Evolutionary conservation across 2,888 invertebrate genomes (phyloP).

Genomic region (Podabrus alpinus): DNA sequence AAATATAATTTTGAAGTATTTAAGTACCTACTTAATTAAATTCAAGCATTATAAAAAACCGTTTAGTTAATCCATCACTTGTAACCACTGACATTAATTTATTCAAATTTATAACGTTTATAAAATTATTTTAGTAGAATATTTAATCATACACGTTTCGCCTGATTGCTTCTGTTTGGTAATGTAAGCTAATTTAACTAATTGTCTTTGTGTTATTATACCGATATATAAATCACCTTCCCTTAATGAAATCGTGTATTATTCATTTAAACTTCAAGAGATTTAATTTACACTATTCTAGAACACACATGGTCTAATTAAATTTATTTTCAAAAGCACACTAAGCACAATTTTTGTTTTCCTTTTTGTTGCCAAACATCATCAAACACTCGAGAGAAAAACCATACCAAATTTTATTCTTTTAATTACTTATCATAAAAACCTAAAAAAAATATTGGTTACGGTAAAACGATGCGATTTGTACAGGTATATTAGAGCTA

Average conservation of each 20-base stretch:
- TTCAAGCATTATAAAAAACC: neutral
- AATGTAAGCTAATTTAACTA: neutral
- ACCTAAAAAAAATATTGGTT: too few species aligned
- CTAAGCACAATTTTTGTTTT: too few species aligned
- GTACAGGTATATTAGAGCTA: too few species aligned
- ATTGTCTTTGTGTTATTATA: neutral
- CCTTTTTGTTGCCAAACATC: too few species aligned
- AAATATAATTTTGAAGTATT: neutral
- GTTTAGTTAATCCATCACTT: neutral
- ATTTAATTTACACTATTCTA: neutral
- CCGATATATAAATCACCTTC: neutral
- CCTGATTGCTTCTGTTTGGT: neutral
- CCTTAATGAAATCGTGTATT: neutral
- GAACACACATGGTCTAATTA: neutral
- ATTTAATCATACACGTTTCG: neutral
- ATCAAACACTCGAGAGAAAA: too few species aligned
- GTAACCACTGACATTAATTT: neutral
- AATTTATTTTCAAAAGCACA: too few species aligned
- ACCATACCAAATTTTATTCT: too few species aligned
- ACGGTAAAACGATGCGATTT: too few species aligned
- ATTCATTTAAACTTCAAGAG: neutral
- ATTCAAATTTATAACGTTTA: neutral
- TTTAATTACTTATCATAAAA: too few species aligned
- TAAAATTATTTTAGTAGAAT: neutral
- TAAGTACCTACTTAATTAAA: neutral